Base-by-base conservation (phyloP, 1,140 invertebrate genomes). In the Acromyrmex echinatior region DNA sequence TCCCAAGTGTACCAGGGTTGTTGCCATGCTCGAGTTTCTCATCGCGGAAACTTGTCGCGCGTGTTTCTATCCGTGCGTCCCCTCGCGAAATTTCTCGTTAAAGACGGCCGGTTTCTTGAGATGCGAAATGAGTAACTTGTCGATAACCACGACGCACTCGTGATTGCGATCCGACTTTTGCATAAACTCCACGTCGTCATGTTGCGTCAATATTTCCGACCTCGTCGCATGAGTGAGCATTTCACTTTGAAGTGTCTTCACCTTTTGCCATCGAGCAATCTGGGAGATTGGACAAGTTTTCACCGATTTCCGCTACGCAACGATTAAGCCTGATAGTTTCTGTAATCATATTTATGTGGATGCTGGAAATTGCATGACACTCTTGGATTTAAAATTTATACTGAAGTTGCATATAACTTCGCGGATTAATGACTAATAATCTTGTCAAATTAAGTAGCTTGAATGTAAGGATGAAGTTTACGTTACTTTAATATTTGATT, bases 101-200 rank as follows among this genome's bases (percentile, higher is more conserved):
- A 86, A 76, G 70, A 62, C 80, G 35, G 25, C 45, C 53, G 53
- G 53, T 25, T 56, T 71, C 35, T 45, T 45, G 80, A 4, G 39
- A 88, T 53, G 78, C 45, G 78, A 88, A 45, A 70, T 81, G 74
- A 82, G 86, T 86, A 87, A 88, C 77, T 87, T 88, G 87, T 88
- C 82, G 77, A 81, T 84, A 84, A 84, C 56, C 39, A 6, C 68
- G 68, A 82, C 70, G 68, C 58, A 81, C 79, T 49, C 51, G 70
- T 70, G 70, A 84, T 76, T 76, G 80, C 70, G 28, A 74, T 74
- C 70, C 28, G 80, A 39, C 45, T 76, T 70, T 39, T 39, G 80
- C 80, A 76, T 84, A 28, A 63, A 84, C 66, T 60, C 53, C 39
- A 16, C 31, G 25, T n/a, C 70, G 25, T 74, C 80, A 62, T 74